Base-by-base conservation (phyloP, 2,888 invertebrate genomes). In the Eupithecia abbreviata region DNA sequence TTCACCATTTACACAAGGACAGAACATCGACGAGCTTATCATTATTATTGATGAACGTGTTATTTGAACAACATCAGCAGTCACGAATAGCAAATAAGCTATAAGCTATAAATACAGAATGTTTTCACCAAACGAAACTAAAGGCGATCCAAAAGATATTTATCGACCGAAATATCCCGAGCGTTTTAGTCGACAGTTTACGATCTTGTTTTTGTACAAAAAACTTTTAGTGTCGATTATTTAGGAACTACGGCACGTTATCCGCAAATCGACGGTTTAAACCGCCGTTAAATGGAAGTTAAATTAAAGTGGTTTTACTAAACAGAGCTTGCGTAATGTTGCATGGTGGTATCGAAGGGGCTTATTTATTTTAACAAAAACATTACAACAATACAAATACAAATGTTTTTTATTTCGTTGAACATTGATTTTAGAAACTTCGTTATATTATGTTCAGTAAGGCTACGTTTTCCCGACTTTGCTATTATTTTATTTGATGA, bases 291-390 rank as follows among this genome's bases (percentile, higher is more conserved):
- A 81, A 79, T 75, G 18, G 72, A 67, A 51, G 76, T 80, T 72
- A 81, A 81, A 79, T 69, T 78, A 76, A 75, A 81, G 80, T 80
- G 80, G 66, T 77, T 77, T 79, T 65, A 51, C 75, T 81, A 75
- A 77, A 80, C 79, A 72, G 67, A 66, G 41, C 43, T 73, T 71
- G n/a, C 66, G 71, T 55, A 51, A 67, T 43, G 51, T 41, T 51
- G n/a, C 30, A 65, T 47, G 68, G 4, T 4, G 12, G 10, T 74
- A 47, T 42, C 15, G 55, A 66, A 67, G 4, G 30, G 10, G 30
- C 62, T 62, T 62, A 30, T 62, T 62, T 62, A 62, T 30, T 62
- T 30, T 2, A n/a, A 51, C 51, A 51, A 51, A 51, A n/a, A 18
- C n/a, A 30, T 30, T 30, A 30, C 30, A 30, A 30, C 30, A 30